Conservation (phyloP, 2,797 vertebrate genomes). For the Coregonus ussuriensis region DNA sequence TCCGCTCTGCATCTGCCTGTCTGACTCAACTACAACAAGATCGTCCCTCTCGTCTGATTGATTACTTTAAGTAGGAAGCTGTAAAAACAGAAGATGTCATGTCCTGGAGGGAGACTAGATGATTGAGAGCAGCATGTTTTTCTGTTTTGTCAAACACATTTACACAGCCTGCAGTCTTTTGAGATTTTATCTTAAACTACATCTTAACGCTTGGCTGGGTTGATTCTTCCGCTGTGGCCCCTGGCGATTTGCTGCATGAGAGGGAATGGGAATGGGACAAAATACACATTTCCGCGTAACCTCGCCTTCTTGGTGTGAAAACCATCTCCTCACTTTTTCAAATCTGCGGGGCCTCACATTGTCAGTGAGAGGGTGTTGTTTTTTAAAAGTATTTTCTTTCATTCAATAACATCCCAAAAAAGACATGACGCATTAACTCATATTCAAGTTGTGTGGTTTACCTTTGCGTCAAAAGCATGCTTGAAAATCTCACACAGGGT, state of each 20-base stretch:
- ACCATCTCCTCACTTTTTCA: background rate
- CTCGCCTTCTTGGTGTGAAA: background rate
- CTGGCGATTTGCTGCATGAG: constrained; percentile 47
- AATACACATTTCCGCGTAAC: constrained; percentile 33
- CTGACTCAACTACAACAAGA: constrained; percentile 37
- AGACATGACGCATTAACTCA: background rate
- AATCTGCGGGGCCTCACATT: background rate
- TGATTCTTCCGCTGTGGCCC: constrained; percentile 43
- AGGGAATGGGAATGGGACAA: constrained; percentile 51
- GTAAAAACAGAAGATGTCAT: constrained; percentile 19
- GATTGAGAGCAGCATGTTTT: constrained; percentile 44
- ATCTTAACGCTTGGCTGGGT: constrained; percentile 50
- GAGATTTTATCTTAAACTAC: constrained; percentile 65
- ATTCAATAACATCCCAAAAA: background rate
- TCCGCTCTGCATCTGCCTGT: constrained; percentile 28
- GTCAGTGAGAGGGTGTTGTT: too few relatives aligned
- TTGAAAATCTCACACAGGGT: background rate
- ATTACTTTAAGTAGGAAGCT: constrained; percentile 56
- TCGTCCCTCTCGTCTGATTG: constrained; percentile 61
- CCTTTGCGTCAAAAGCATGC: background rate
- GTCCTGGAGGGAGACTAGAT: constrained; percentile 54
- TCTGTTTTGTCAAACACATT: constrained; percentile 45
- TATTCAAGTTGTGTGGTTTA: background rate
- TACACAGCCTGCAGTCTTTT: constrained; percentile 53
- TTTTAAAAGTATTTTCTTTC: background rate